Conservation (phyloP, 1,140 invertebrate genomes). For the Acromyrmex heyeri region DNA sequence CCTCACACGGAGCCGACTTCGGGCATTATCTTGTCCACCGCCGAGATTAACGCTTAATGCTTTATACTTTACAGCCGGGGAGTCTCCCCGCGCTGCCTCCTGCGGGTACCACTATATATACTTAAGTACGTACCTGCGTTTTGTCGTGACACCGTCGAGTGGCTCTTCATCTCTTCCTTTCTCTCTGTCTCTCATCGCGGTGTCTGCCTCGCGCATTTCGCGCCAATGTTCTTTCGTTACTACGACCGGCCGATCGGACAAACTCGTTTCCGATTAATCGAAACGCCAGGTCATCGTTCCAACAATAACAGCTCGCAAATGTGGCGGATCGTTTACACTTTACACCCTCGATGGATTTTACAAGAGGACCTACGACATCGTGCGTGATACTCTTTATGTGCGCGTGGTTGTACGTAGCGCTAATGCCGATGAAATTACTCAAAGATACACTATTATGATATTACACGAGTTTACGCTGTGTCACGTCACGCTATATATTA, state of each 20-base stretch:
- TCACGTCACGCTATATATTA: background rate
- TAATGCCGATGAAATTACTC: constrained; percentile 33
- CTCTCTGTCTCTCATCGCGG: constrained; percentile 28
- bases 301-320: constrained; percentile 66
- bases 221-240: constrained; percentile 49
- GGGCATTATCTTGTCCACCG: constrained; percentile 86
- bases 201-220: background rate
- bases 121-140: constrained; percentile 69
- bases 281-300: constrained; percentile 76
- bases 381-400: constrained; percentile 10
- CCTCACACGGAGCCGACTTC: constrained; percentile 84
- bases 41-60: constrained; percentile 86
- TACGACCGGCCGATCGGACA: constrained; percentile 30
- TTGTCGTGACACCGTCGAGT: constrained; percentile 65
- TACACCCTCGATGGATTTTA: constrained; percentile 76
- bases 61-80: constrained; percentile 83
- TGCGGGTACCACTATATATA: constrained; percentile 71
- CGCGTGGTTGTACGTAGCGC: background rate
- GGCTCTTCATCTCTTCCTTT: constrained; percentile 57
- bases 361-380: constrained; percentile 55
- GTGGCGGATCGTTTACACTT: constrained; percentile 76
- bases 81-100: constrained; percentile 65
- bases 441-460: constrained; percentile 32
- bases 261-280: constrained; percentile 76
- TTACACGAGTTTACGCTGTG: constrained; percentile 16